These are phyloP conservation scores for Thereva unica DNA, from an alignment of 2,888 invertebrate genomes.

Conservation along the genomic window DNA sequence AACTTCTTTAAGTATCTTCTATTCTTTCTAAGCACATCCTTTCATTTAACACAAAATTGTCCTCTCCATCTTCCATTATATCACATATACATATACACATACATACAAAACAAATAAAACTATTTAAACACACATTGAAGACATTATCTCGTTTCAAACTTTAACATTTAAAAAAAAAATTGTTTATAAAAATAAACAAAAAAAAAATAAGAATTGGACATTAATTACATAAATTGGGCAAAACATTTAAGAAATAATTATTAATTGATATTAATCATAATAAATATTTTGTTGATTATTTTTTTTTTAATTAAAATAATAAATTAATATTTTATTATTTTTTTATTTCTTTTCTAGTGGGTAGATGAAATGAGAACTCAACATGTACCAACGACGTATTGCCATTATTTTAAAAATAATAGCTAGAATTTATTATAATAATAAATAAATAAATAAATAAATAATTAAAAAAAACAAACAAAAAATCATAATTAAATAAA, in stretches of 20 bases:
- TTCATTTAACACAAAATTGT: neutral
- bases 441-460: constrained; percentile 31
- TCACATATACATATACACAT: constrained; percentile 13
- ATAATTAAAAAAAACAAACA: too few species aligned
- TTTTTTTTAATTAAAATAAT: constrained; percentile 3
- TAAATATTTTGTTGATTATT: neutral
- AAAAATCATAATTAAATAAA: constrained; percentile 13
- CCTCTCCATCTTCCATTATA: constrained; percentile 5
- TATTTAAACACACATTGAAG: neutral
- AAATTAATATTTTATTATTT: constrained; percentile 17
- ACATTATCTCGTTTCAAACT: constrained; percentile 21
- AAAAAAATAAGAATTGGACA: neutral
- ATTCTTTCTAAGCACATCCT: too few species aligned
- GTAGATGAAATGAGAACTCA: constrained; percentile 30
- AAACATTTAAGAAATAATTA: too few species aligned
- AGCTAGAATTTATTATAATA: constrained; percentile 40
- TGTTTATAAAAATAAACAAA: constrained; percentile 3
- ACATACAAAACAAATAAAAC: constrained; percentile 10
- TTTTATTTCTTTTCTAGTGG: constrained; percentile 37
- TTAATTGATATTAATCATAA: neutral
- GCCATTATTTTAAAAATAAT: constrained; percentile 54
- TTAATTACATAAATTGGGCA: neutral
- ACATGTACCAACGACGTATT: constrained; percentile 43
- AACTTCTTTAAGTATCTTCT: too few species aligned
- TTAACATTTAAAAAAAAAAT: constrained; percentile 2